Base-by-base conservation (phyloP, 1,140 invertebrate genomes). In the Drosophila micromelanica region DNA sequence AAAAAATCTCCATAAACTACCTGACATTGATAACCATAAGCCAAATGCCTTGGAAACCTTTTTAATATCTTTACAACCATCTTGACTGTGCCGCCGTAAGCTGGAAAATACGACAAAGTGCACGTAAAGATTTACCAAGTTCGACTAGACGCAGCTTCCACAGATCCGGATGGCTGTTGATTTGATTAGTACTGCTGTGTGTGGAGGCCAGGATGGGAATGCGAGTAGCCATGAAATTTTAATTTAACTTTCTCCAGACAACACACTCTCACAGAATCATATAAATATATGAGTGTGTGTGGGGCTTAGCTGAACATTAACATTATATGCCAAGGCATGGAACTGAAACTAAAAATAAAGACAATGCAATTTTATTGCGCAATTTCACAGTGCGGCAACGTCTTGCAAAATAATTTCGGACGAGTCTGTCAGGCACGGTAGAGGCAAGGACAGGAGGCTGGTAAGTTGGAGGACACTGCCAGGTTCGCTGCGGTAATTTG, bases 301-400 rank as follows among this genome's bases (percentile, higher is more conserved):
- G 38, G 35, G 64, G 54, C 27, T 17, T 80, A 85, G 73, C 32
- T 61, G 71, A 85, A 85, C 80, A 85, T 86, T 77, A 81, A 46
- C 62, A 64, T 76, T 79, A 82, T 72, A 73, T 74, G 65, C 62
- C 38, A 45, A 17, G 79, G 57, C 70, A 81, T 71, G 78, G 40
- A 79, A 77, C 64, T 76, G 70, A 71, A 85, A 86, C 73, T 63
- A 76, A 82, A 71, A 64, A 70, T 54, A 75, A 65, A 81, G 73
- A 77, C 79, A 87, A 73, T 87, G 82, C 84, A 87, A 74, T 84
- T 87, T 87, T 87, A 87, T 89, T 71, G 84, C 84, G 69, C 78
- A 74, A 82, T 87, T 84, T 78, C 63, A 55, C 60, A 68, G 69
- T 61, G 20, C 27, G 2, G 20, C 46, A 51, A 20, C 38, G 62